Evolutionary conservation across 2,113 vertebrate species (phyloP).

Genomic region (Hemichromis elongatus): DNA sequence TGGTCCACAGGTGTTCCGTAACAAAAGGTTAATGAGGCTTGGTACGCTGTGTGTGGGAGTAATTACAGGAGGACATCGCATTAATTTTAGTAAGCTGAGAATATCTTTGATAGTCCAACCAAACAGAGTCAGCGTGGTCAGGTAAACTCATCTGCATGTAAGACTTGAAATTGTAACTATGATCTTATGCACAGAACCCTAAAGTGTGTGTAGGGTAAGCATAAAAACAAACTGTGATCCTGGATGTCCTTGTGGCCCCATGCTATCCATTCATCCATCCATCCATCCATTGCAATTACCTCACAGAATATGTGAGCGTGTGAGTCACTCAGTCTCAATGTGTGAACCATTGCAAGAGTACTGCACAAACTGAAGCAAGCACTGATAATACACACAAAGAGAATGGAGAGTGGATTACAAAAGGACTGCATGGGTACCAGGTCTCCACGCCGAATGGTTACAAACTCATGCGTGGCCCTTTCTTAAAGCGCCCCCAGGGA

Average conservation of each 20-base stretch:
- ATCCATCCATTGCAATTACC: neutral
- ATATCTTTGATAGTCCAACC: neutral
- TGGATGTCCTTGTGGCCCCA: neutral
- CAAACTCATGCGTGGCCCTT: neutral
- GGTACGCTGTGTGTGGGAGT: conserved; percentile 11
- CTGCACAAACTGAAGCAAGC: neutral
- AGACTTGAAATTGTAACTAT: neutral
- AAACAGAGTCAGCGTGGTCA: neutral
- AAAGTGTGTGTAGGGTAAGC: neutral
- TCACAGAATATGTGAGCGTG: neutral
- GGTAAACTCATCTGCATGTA: neutral
- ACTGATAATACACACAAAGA: neutral
- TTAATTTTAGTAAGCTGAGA: neutral
- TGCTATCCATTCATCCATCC: neutral
- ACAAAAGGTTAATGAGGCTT: conserved; percentile 61
- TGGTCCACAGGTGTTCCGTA: conserved; percentile 20
- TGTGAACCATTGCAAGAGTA: neutral
- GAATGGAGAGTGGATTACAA: neutral
- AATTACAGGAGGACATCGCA: conserved; percentile 33
- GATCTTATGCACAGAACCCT: neutral
- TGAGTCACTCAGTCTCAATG: neutral
- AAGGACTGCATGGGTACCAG: neutral
- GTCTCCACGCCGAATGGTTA: neutral
- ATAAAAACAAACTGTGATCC: neutral
- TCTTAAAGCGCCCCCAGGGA: neutral